Evolutionary conservation across 1,140 invertebrate species (phyloP).

Genomic region (Schlechtendalia chinensis): DNA sequence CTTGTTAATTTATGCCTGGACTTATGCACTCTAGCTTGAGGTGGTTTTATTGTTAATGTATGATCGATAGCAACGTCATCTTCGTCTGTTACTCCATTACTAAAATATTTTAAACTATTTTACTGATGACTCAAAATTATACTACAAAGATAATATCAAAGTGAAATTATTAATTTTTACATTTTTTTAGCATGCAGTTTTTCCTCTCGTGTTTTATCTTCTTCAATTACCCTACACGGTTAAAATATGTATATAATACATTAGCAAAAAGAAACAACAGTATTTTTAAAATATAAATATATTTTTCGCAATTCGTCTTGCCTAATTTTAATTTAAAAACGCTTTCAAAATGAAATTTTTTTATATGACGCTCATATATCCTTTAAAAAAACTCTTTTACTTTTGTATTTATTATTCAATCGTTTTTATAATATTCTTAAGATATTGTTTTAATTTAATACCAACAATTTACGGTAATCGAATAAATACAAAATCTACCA

Average conservation of each 20-base stretch:
- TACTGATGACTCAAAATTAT: background rate
- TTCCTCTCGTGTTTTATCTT: conserved; percentile 31
- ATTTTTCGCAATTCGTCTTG: no score
- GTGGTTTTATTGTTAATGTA: conserved; percentile 50
- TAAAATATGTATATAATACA: conserved; percentile 29
- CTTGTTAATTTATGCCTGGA: conserved; percentile 38
- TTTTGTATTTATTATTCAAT: no score
- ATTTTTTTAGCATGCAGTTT: conserved; percentile 46
- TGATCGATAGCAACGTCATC: conserved; percentile 50
- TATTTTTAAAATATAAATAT: no score
- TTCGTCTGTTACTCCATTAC: conserved; percentile 44
- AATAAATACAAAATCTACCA: no score
- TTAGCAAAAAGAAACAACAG: background rate
- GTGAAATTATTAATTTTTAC: conserved; percentile 31
- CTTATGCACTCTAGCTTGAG: conserved; percentile 50
- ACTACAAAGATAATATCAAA: background rate
- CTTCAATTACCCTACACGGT: conserved; percentile 12
- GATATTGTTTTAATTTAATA: no score
- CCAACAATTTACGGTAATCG: no score
- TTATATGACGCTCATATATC: no score
- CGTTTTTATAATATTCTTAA: no score
- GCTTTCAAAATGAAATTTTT: no score
- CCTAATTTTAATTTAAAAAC: no score
- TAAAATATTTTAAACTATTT: background rate
- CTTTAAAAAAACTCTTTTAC: no score